phyloP scores from a whole-genome alignment of 2,888 invertebrate species.

The Carpatolechia fugitivella region DNA sequence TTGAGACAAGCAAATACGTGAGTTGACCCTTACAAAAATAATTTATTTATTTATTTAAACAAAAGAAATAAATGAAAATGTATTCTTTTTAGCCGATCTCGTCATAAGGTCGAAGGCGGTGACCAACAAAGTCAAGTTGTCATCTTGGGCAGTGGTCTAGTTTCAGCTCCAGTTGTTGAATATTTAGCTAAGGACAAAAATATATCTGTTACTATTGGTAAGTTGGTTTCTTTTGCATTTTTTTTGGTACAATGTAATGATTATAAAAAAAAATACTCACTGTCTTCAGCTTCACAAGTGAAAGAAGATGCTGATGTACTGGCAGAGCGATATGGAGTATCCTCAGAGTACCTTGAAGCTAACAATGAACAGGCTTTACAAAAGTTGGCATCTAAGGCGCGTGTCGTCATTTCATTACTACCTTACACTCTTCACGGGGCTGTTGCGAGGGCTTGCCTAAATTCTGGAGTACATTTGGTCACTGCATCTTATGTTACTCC shows the following conservation, averaged over 20 bases:
- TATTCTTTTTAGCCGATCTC: constrained; percentile 77
- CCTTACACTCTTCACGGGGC: constrained; percentile 94
- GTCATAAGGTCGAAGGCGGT: constrained; percentile 85
- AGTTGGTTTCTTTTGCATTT: constrained; percentile 22
- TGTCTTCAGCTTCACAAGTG: constrained; percentile 84
- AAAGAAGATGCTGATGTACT: constrained; percentile 94
- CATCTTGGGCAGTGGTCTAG: constrained; percentile 96
- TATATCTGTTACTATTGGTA: constrained; percentile 90
- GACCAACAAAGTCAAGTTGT: constrained; percentile 86
- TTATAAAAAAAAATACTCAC: no score
- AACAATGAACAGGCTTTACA: constrained; percentile 84
- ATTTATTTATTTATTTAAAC: background rate
- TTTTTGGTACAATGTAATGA: constrained; percentile 10
- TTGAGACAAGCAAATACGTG: constrained; percentile 84
- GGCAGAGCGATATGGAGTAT: constrained; percentile 87
- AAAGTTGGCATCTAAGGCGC: constrained; percentile 84
- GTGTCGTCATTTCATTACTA: constrained; percentile 91
- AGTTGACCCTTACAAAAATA: constrained; percentile 33
- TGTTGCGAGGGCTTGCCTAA: constrained; percentile 92
- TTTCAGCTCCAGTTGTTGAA: constrained; percentile 96
- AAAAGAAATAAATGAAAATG: background rate
- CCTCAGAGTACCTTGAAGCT: constrained; percentile 91
- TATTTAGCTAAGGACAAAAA: constrained; percentile 92
- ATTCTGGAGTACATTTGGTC: constrained; percentile 93
- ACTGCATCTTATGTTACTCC: constrained; percentile 97